Evolutionary conservation across 2,113 vertebrate genomes (phyloP).

Genomic region (Orthonyx spaldingii): DNA sequence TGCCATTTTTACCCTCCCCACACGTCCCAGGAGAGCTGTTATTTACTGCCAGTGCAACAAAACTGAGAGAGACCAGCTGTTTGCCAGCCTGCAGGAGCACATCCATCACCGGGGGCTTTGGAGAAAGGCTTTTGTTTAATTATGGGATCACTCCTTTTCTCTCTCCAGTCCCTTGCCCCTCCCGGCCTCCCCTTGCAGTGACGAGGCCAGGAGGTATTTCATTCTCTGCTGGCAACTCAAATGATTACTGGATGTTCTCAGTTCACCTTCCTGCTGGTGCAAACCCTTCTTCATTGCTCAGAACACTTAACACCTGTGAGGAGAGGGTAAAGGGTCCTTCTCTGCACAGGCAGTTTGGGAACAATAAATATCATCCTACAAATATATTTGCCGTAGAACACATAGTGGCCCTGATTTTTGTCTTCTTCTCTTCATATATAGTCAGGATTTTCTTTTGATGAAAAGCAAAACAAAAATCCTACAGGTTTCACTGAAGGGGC

Average conservation of each 20-base stretch:
- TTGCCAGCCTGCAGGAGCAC: neutral
- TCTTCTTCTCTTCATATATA: neutral
- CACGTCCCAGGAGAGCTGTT: neutral
- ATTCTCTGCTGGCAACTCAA: neutral
- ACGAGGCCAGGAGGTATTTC: neutral
- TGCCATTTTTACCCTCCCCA: neutral
- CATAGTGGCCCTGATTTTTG: neutral
- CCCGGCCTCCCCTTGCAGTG: neutral
- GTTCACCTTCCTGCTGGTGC: neutral
- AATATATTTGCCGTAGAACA: neutral
- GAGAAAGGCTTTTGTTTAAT: slow-evolving; percentile 44
- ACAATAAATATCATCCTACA: neutral
- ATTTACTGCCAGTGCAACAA: slow-evolving; percentile 39
- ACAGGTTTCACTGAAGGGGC: neutral
- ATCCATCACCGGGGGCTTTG: neutral
- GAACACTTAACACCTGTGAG: neutral
- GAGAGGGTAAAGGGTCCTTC: neutral
- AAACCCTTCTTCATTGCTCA: neutral
- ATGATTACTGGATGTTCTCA: neutral
- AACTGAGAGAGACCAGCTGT: neutral
- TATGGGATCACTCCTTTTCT: neutral
- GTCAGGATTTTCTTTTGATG: neutral
- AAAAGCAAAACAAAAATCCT: neutral
- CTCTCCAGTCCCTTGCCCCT: neutral
- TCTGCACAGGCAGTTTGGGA: neutral